These are phyloP conservation scores for Coturnix japonica DNA, from an alignment of 2,113 vertebrate genomes.

Conservation along the genomic window DNA sequence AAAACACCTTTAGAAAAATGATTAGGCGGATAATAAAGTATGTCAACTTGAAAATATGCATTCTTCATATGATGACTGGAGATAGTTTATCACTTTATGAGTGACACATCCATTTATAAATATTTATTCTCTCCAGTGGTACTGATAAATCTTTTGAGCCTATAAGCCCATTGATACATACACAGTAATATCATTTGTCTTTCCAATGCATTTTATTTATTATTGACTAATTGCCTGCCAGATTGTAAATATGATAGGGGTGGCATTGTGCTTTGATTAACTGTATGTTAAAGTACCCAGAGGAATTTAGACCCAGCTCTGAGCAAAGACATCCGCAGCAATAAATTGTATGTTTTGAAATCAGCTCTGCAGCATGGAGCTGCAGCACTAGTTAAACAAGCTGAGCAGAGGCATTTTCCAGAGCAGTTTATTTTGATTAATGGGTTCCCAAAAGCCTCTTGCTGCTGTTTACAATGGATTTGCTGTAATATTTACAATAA, in stretches of 20 bases:
- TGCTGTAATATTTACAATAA: constrained; percentile 86
- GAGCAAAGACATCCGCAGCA: constrained; percentile 76
- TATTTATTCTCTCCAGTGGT: constrained; percentile 73
- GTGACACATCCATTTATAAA: constrained; percentile 71
- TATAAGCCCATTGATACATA: constrained; percentile 71
- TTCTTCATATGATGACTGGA: constrained; percentile 69
- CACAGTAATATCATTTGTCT: constrained; percentile 61
- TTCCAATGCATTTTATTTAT: constrained; percentile 73
- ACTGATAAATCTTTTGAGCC: constrained; percentile 76
- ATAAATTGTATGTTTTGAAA: constrained; percentile 80
- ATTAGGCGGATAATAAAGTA: constrained; percentile 72
- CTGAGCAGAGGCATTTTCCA: constrained; percentile 76
- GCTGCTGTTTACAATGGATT: constrained; percentile 84
- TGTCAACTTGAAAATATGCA: constrained; percentile 65
- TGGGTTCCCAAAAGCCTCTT: constrained; percentile 82
- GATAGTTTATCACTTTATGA: constrained; percentile 69
- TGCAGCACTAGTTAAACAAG: constrained; percentile 78
- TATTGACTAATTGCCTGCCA: constrained; percentile 82
- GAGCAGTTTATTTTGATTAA: constrained; percentile 84
- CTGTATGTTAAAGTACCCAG: constrained; percentile 72
- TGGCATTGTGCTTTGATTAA: constrained; percentile 77
- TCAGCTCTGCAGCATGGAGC: constrained; percentile 64
- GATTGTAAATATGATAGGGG: constrained; percentile 76
- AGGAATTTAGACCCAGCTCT: constrained; percentile 59
- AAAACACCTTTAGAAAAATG: constrained; percentile 70